phyloP scores from a whole-genome alignment of 2,797 vertebrate species.

The Pteropus rufus region DNA sequence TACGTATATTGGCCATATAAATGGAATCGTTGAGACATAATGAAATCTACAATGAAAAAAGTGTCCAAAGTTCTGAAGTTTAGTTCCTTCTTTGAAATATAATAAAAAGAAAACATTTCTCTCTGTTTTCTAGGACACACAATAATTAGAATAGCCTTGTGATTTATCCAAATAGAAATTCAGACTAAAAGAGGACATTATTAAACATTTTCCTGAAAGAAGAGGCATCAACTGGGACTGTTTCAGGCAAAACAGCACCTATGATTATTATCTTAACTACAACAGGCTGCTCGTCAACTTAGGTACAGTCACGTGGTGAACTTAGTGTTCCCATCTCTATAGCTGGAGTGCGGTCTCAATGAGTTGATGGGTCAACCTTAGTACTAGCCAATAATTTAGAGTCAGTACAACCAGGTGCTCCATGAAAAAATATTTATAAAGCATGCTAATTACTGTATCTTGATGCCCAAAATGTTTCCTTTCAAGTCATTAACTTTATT shows the following conservation, averaged over 20 bases:
- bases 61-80: background rate
- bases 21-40: background rate
- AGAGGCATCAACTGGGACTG: background rate
- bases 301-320: background rate
- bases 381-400: background rate
- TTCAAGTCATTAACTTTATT: background rate
- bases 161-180: background rate
- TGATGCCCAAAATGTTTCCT: background rate
- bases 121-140: background rate
- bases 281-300: background rate
- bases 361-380: background rate
- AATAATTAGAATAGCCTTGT: background rate
- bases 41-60: no score
- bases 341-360: background rate
- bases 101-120: background rate
- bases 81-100: background rate
- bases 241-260: background rate
- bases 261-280: background rate
- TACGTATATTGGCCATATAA: background rate
- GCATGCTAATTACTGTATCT: background rate
- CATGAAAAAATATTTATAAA: background rate
- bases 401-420: background rate
- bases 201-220: background rate
- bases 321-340: background rate
- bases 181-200: background rate